Evolutionary conservation across 1,140 invertebrate genomes (phyloP), one percentile per base, ranked within the genome.

Genomic region (Cotesia glomerata): DNA sequence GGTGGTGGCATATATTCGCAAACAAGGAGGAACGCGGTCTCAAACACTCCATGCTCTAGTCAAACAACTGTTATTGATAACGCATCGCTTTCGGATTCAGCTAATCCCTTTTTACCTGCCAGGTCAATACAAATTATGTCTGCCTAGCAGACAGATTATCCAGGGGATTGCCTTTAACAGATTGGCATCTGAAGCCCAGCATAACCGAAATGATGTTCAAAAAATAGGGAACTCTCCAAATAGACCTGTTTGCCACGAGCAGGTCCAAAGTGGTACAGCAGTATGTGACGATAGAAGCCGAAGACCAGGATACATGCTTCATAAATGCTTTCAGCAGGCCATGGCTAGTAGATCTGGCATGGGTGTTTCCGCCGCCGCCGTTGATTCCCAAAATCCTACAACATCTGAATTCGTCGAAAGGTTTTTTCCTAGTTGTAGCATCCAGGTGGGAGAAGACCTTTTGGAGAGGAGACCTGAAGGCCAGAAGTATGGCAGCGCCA

Each of bases 391-490:
- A 68, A 26, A 76, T 81, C 1, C 69, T 82, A 14, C 58, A 66
- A 8, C 75, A 79, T 59, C 54, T 80, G n/a, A 80, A 79, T 54
- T 35, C 4, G 34, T 66, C 73, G 34, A 54, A 51, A 64, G 76
- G 76, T 70, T 45, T 59, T 8, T 77, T 72, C 71, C 36, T 84
- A 58, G 4, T 65, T 3, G 14, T 83, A 63, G 79, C 74, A 14
- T 81, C 81, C 5, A 65, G 70, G 14, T 86, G 82, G 82, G 73
- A 79, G 16, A 77, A 80, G 52, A 77, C 80, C 3, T 85, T 82
- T 62, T 83, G 81, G 83, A 76, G 77, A 68, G 59, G 79, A 7
- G 82, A 85, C 39, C 73, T 85, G 45, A 63, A 68, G 32, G 51
- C 14, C 45, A 69, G 61, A 36, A 35, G 45, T 4, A 69, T 32